Evolutionary conservation across 2,113 vertebrate genomes (phyloP).

Genomic region (Naja naja): DNA sequence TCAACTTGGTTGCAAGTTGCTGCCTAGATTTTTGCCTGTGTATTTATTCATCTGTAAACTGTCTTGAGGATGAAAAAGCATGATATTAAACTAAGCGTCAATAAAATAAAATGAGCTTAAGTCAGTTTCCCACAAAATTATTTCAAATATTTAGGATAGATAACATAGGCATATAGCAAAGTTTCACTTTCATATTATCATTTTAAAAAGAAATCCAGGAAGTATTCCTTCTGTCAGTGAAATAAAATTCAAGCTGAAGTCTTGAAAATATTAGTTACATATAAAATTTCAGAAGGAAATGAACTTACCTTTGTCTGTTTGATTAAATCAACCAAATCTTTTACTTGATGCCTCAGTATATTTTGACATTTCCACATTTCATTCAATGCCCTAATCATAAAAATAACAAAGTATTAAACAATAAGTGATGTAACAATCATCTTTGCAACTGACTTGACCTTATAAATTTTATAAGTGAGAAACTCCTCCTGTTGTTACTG

Average conservation of each 20-base stretch:
- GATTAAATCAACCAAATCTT: constrained; percentile 94
- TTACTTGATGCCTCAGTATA: constrained; percentile 89
- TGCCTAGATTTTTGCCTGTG: not conserved
- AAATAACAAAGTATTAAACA: not conserved
- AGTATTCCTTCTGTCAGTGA: not conserved
- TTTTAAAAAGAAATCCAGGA: not conserved
- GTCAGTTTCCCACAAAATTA: not conserved
- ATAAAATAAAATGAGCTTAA: not conserved
- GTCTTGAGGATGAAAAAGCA: not conserved
- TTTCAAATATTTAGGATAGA: not conserved
- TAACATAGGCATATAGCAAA: not conserved
- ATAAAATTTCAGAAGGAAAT: constrained; percentile 5
- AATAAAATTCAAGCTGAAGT: not conserved
- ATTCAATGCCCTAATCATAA: constrained; percentile 85
- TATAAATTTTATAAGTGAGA: not conserved
- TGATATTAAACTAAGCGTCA: not conserved
- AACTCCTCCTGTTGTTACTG: not conserved
- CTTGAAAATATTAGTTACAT: not conserved
- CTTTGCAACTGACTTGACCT: not conserved
- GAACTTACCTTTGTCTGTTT: constrained; percentile 92
- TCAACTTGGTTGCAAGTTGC: not conserved
- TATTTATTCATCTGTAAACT: not conserved
- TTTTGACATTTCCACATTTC: constrained; percentile 99
- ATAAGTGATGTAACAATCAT: not conserved
- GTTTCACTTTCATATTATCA: not conserved